A percentile compares a stretch with the other conserved stretches of the same genome.
Conservation (phyloP, 92 coral and sea anemone species). For the Palythoa grandis region DNA sequence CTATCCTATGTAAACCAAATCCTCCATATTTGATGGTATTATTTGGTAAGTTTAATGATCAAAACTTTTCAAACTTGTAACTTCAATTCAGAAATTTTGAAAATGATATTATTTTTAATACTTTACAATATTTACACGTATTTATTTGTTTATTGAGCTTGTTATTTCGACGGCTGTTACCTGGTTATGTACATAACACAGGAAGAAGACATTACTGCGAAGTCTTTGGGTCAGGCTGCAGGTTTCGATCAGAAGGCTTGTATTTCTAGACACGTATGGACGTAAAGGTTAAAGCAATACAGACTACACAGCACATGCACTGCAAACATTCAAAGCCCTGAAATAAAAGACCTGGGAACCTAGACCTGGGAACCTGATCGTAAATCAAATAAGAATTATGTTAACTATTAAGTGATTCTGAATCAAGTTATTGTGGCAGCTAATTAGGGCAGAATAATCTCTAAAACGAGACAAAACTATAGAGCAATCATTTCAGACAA, state of each 20-base stretch:
- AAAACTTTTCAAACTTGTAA: neutral
- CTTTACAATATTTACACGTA: neutral
- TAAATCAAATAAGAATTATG: neutral
- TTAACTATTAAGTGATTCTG: neutral
- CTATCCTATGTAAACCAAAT: too few species aligned
- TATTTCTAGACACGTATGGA: constrained; percentile 21
- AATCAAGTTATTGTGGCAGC: neutral
- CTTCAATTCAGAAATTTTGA: neutral
- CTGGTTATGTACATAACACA: constrained; percentile 23
- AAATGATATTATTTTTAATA: neutral
- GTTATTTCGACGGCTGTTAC: neutral
- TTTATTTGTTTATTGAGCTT: neutral
- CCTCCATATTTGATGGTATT: too few species aligned
- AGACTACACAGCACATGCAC: neutral
- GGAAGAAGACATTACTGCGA: constrained; percentile 12
- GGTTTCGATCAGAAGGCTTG: constrained; percentile 35
- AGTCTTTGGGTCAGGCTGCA: constrained; percentile 14
- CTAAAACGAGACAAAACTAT: neutral
- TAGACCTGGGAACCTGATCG: neutral
- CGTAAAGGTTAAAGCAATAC: neutral
- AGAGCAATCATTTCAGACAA: neutral
- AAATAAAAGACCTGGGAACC: neutral
- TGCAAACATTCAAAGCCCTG: neutral
- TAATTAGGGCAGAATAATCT: neutral
- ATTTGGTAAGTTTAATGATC: too few species aligned